A percentile compares a stretch with the other conserved stretches of the same genome.
Evolutionary conservation across 2,113 vertebrate species (phyloP).

Genomic region (Hystrix cristata): DNA sequence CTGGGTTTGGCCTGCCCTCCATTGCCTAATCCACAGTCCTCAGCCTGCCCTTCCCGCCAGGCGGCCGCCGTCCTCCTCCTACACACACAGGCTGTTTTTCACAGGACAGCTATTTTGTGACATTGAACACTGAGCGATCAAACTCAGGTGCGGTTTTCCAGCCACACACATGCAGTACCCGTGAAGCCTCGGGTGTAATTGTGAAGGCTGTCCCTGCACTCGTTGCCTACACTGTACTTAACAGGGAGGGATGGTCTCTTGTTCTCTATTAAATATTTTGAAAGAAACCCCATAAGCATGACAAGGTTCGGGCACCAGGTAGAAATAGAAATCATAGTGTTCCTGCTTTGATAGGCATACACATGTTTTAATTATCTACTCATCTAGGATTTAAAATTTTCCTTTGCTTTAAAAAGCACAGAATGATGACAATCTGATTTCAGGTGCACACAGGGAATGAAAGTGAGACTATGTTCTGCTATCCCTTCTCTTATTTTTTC

Average conservation of each 20-base stretch:
- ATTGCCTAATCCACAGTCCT: neutral
- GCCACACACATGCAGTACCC: neutral
- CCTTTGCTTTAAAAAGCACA: slow-evolving; percentile 57
- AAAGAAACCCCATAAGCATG: slow-evolving; percentile 7
- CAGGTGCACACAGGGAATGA: neutral
- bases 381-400: slow-evolving; percentile 9
- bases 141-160: slow-evolving; percentile 52
- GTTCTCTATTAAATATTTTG: slow-evolving; percentile 71
- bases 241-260: neutral
- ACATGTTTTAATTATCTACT: slow-evolving; percentile 66
- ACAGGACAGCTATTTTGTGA: slow-evolving; percentile 57
- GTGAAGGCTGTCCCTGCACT: slow-evolving; percentile 43
- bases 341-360: slow-evolving; percentile 13
- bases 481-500: neutral
- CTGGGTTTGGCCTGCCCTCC: neutral
- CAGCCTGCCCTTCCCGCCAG: neutral
- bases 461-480: slow-evolving; percentile 1
- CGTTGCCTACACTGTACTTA: slow-evolving; percentile 27
- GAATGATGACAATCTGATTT: neutral
- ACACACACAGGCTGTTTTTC: neutral
- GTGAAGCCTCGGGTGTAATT: slow-evolving; percentile 48
- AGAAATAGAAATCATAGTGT: neutral
- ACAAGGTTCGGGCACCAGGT: slow-evolving; percentile 36
- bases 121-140: neutral
- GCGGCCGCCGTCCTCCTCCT: rapidly evolving